These are phyloP conservation scores for Sweltsa coloradensis DNA, from an alignment of 1,140 invertebrate species.

Conservation along the genomic window DNA sequence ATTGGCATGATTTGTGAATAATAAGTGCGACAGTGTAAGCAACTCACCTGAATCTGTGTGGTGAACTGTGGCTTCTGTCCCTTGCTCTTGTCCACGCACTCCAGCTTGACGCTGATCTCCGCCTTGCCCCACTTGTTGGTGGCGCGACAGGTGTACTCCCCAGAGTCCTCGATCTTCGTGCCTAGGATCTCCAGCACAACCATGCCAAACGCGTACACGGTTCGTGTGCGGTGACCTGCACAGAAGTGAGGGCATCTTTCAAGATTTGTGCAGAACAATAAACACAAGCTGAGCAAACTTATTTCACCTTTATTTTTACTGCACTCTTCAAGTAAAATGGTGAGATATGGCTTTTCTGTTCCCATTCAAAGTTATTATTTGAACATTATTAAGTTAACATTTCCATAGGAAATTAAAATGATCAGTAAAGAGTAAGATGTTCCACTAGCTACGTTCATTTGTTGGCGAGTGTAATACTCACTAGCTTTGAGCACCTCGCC, in stretches of 20 bases:
- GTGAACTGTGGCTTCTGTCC: conserved; percentile 81
- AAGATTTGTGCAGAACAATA: background rate
- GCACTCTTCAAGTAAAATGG: too few relatives aligned
- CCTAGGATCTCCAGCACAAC: conserved; percentile 89
- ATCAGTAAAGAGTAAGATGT: background rate
- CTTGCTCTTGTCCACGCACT: conserved; percentile 71
- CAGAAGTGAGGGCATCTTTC: background rate
- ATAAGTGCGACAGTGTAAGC: background rate
- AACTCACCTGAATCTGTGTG: conserved; percentile 51
- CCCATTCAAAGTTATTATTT: too few relatives aligned
- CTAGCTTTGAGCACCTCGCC: conserved; percentile 77
- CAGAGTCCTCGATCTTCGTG: conserved; percentile 77
- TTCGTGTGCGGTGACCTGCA: conserved; percentile 61
- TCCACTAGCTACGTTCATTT: too few relatives aligned
- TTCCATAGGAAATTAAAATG: too few relatives aligned
- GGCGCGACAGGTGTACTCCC: conserved; percentile 73
- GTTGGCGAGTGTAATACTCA: conserved; percentile 19
- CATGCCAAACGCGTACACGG: conserved; percentile 89
- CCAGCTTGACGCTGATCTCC: conserved; percentile 70
- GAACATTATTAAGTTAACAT: background rate
- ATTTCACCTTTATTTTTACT: too few relatives aligned
- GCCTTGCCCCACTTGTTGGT: conserved; percentile 81
- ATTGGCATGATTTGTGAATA: too few relatives aligned
- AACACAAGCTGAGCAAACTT: too few relatives aligned
- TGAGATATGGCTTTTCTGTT: too few relatives aligned